Evolutionary conservation across 2,113 vertebrate species (phyloP).

Genomic region (Mastomys coucha): DNA sequence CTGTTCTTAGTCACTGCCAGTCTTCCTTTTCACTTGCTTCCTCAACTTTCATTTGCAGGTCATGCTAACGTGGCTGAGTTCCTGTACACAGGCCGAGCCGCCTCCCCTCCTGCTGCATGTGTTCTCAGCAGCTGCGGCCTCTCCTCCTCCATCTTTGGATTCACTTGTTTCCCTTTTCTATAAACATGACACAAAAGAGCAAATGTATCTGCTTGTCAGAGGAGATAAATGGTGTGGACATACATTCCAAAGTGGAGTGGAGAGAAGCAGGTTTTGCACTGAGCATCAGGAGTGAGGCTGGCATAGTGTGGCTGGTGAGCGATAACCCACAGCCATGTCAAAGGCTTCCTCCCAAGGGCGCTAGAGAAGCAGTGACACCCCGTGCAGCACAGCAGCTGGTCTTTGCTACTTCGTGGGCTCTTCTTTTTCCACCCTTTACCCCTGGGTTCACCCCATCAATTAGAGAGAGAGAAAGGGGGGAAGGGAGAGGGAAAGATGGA

Average conservation of each 20-base stretch:
- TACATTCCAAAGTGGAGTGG: background rate
- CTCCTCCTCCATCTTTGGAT: background rate
- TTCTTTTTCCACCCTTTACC: no score
- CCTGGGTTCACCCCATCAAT: no score
- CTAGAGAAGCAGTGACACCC: background rate
- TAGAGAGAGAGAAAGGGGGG: no score
- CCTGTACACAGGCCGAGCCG: background rate
- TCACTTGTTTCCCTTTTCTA: background rate
- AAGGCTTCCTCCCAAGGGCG: no score
- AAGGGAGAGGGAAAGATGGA: no score
- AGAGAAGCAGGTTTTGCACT: background rate
- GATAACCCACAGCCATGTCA: no score
- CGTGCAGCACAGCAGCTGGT: no score
- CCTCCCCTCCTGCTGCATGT: background rate
- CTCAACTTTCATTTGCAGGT: slow-evolving; percentile 20
- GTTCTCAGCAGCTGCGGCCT: background rate
- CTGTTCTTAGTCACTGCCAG: background rate
- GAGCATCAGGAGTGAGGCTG: no score
- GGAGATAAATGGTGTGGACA: background rate
- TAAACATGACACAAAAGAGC: background rate
- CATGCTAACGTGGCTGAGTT: background rate
- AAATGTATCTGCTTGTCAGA: background rate
- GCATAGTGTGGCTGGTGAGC: no score
- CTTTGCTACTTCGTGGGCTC: no score
- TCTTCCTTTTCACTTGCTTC: background rate